phyloP scores from a whole-genome alignment of 2,113 vertebrate genomes.

The Microtus montanus region DNA sequence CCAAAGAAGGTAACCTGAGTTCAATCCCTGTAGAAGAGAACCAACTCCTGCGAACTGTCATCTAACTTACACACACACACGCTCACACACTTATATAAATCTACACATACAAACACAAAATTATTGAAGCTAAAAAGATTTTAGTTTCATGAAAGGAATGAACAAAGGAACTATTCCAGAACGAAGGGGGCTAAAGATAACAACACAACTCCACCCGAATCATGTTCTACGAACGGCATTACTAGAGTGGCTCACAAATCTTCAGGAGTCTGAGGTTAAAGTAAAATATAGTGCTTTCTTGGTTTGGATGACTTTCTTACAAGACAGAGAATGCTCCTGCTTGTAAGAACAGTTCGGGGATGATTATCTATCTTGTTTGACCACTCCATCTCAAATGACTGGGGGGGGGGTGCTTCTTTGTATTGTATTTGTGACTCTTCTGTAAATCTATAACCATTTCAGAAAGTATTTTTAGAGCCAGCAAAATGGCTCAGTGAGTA shows the following conservation, averaged over 20 bases:
- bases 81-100: background rate
- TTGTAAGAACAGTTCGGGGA: background rate
- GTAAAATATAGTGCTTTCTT: background rate
- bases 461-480: background rate
- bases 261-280: background rate
- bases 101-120: background rate
- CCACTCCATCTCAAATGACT: background rate
- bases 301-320: background rate
- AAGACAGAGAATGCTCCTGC: background rate
- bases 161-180: background rate
- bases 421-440: background rate
- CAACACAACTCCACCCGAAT: background rate
- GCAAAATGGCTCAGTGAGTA: background rate
- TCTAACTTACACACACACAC: background rate
- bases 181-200: background rate
- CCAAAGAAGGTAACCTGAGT: too few species aligned
- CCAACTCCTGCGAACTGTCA: background rate
- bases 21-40: background rate
- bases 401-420: background rate
- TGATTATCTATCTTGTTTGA: background rate
- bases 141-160: background rate
- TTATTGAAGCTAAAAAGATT: background rate
- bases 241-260: background rate
- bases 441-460: conserved; percentile 4
- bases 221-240: conserved; percentile 23